A percentile compares a stretch with the other conserved stretches of the same genome.
These are phyloP conservation scores for Aspidiotus destructor DNA, from an alignment of 2,888 invertebrate species.

Conservation along the genomic window DNA sequence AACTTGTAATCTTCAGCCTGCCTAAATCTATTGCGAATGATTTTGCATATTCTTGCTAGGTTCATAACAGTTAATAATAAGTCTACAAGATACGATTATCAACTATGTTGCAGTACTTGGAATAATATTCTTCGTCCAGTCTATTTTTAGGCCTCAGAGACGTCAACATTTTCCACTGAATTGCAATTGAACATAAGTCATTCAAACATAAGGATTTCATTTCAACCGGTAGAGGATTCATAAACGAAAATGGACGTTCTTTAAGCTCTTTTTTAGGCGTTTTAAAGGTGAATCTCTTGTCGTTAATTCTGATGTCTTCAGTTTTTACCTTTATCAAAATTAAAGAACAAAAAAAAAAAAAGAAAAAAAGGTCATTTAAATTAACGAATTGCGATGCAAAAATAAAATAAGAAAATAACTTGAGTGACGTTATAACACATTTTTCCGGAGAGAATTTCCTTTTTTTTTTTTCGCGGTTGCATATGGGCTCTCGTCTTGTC, in stretches of 20 bases:
- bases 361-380: no score
- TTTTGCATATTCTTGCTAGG: no score
- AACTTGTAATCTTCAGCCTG: no score
- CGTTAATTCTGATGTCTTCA: conserved; percentile 60
- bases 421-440: no score
- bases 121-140: conserved; percentile 77
- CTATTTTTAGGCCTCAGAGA: conserved; percentile 73
- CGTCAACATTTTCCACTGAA: conserved; percentile 89
- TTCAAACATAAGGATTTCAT: conserved; percentile 65
- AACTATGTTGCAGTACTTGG: conserved; percentile 48
- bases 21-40: no score
- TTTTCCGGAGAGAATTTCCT: no score
- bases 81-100: no score
- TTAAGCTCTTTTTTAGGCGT: conserved; percentile 62
- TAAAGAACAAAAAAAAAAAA: neutral
- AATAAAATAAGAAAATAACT: no score
- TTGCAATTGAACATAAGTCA: conserved; percentile 72
- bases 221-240: conserved; percentile 72
- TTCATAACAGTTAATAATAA: no score
- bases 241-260: conserved; percentile 55
- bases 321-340: conserved; percentile 49
- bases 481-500: no score
- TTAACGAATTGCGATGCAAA: no score
- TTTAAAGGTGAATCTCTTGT: conserved; percentile 62
- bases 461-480: no score